Evolutionary conservation across 2,797 vertebrate genomes (phyloP), one percentile per base, ranked within the genome.

Genomic region (Florisuga fusca): DNA sequence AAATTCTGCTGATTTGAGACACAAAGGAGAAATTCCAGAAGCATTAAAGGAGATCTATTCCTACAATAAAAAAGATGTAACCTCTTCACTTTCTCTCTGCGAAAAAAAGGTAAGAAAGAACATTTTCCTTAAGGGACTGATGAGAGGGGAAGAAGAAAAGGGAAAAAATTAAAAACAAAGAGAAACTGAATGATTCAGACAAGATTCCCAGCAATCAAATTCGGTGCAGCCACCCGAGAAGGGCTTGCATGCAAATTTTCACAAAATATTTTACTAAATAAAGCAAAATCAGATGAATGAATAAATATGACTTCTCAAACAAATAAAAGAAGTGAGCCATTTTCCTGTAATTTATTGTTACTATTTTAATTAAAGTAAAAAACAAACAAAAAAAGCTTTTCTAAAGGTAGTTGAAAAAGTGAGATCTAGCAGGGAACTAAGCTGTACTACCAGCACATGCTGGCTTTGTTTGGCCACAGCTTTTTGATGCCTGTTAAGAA

Each of bases 1-100:
- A 84, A 76, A 93, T 90, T 95, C 85, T 90, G 68, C 77, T 96
- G 77, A 96, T 96, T 86, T 95, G 57, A 95, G 69, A 96, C 72
- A 94, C 31, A 73, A 81, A 79, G 82, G 64, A 95, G 53, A 97
- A 96, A 96, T 68, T 80, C 33, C 64, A 71, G 62, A 83, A 93
- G 23, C 26, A 68, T 80, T 97, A 94, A 95, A 93, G 80, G 73
- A 91, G 38, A 95, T 62, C 31, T 95, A 50, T 71, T 95, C 87
- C n/a, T 94, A 83, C 54, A 91, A 57, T 95, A 72, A 92, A 86
- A 48, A 36, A 80, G 34, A 84, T 55, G 17, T 12, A 79, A 84
- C 87, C 67, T 88, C 59, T 73, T 36, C 61, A 89, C 17, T 73
- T 96, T 94, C 45, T 84, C 15, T 34, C 27, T 46, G 54, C 74